phyloP scores from a whole-genome alignment of 2,888 invertebrate species.

The Craniophora ligustri region DNA sequence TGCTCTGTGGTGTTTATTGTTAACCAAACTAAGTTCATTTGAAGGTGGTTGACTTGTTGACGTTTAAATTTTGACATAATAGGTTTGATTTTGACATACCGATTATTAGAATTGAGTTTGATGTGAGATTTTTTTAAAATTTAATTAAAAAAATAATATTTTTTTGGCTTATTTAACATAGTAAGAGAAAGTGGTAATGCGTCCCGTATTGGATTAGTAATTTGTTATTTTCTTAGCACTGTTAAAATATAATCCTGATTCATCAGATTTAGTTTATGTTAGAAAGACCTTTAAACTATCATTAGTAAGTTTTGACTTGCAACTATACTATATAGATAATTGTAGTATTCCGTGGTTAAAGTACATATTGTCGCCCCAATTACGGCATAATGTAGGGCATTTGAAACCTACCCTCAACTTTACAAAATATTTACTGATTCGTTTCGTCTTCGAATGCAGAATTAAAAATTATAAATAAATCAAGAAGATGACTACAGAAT shows the following conservation, averaged over 20 bases:
- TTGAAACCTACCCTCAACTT: slow-evolving; percentile 32
- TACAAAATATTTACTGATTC: no score
- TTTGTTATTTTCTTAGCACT: background rate
- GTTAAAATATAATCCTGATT: no score
- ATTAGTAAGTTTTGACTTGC: background rate
- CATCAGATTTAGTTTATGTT: no score
- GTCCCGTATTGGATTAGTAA: slow-evolving; percentile 1
- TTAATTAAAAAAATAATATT: background rate
- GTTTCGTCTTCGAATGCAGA: slow-evolving; percentile 5
- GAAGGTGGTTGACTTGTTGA: slow-evolving; percentile 45
- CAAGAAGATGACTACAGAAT: slow-evolving; percentile 73
- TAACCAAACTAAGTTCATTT: slow-evolving; percentile 30
- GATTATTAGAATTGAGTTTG: slow-evolving; percentile 11
- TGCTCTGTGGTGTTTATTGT: background rate
- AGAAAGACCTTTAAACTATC: background rate
- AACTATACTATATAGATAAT: background rate
- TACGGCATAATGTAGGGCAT: background rate
- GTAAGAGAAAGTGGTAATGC: slow-evolving; percentile 14
- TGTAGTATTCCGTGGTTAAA: background rate
- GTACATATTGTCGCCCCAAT: background rate
- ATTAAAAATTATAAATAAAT: background rate
- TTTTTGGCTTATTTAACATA: background rate
- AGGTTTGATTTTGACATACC: slow-evolving; percentile 17
- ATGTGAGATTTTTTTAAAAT: background rate
- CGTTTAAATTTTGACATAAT: slow-evolving; percentile 4